phyloP scores from a whole-genome alignment of 2,888 invertebrate species.

The Pseudeuparius sepicola region DNA sequence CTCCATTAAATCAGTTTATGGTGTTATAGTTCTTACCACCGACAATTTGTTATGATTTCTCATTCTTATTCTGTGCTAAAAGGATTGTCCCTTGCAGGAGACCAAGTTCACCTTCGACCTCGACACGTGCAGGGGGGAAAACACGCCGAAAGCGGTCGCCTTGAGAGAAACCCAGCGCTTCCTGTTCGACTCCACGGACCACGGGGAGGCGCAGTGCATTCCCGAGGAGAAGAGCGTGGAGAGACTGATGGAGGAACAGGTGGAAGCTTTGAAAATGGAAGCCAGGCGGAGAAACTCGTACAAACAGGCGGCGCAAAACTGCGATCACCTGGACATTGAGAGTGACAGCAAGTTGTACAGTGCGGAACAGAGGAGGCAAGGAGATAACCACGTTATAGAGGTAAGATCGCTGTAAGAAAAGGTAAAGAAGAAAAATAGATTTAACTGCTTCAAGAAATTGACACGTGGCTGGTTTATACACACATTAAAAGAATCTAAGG shows the following conservation, averaged over 20 bases:
- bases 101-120: constrained; percentile 48
- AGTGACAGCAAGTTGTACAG: constrained; percentile 19
- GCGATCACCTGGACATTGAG: constrained; percentile 31
- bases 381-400: no score
- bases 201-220: not conserved
- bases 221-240: constrained; percentile 27
- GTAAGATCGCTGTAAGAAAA: no score
- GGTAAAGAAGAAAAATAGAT: no score
- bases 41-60: no score
- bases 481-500: no score
- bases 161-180: constrained; percentile 15
- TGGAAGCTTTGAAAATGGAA: constrained; percentile 34
- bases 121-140: constrained; percentile 20
- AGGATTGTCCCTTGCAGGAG: constrained; percentile 31
- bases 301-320: constrained; percentile 35
- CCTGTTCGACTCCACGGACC: constrained; percentile 11
- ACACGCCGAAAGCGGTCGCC: constrained; percentile 24
- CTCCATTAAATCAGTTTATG: no score
- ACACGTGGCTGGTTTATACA: no score
- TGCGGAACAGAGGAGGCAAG: constrained; percentile 1
- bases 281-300: constrained; percentile 36
- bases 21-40: no score
- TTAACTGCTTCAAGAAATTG: no score
- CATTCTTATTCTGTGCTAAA: no score
- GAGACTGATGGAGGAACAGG: constrained; percentile 34